These are phyloP conservation scores for Megaustenia siamemsis DNA, from an alignment of 2,888 invertebrate species.

Conservation along the genomic window DNA sequence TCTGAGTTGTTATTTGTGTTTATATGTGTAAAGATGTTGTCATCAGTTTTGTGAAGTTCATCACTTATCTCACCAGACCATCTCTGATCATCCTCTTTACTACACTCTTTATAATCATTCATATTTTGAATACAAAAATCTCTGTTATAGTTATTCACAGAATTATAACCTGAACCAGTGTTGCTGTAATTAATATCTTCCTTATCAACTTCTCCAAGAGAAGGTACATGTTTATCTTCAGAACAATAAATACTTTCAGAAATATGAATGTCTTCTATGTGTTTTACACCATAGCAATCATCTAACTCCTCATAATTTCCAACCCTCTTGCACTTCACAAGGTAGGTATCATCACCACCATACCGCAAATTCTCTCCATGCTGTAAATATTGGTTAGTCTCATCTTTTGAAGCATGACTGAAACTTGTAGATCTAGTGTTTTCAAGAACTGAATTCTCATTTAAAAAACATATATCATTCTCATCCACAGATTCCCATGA, in stretches of 20 bases:
- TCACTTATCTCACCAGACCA: background rate
- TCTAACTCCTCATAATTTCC: too few relatives aligned
- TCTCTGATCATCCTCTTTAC: background rate
- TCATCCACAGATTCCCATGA: background rate
- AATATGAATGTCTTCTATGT: too few relatives aligned
- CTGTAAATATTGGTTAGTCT: background rate
- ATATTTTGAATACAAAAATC: too few relatives aligned
- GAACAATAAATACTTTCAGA: too few relatives aligned
- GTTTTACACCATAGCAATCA: too few relatives aligned
- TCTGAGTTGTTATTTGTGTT: constrained; percentile 8
- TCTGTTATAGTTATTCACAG: too few relatives aligned
- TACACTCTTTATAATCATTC: too few relatives aligned
- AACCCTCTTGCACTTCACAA: too few relatives aligned
- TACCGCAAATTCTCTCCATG: background rate
- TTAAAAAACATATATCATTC: background rate
- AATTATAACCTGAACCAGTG: too few relatives aligned
- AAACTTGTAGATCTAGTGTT: background rate
- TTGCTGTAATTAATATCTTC: too few relatives aligned
- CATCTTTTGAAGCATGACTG: background rate
- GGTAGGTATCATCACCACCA: background rate
- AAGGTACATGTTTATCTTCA: too few relatives aligned
- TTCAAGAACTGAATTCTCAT: background rate
- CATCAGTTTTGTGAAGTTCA: background rate
- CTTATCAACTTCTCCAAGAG: too few relatives aligned
- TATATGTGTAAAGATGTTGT: background rate